Percentiles rank a stretch among this genome's conserved stretches.
Evolutionary conservation across 2,113 vertebrate genomes (phyloP).

Genomic region (Menidia beryllina): DNA sequence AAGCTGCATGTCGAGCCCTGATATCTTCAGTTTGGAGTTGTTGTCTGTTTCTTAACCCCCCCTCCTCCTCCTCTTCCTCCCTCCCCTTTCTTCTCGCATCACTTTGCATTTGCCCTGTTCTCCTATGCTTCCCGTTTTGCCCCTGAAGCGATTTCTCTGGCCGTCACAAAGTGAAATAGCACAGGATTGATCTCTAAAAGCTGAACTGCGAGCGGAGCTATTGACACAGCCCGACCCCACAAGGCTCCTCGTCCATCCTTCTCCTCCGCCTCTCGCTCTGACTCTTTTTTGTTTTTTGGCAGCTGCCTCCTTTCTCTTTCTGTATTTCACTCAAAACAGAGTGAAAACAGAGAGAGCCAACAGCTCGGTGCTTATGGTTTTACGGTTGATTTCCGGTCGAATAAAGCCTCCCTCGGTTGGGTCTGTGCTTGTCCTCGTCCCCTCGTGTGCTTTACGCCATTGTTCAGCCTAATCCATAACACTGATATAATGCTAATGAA

Average conservation of each 20-base stretch:
- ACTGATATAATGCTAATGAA: slow-evolving; percentile 70
- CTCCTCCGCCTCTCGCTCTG: slow-evolving; percentile 40
- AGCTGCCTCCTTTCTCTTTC: background rate
- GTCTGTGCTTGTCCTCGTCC: slow-evolving; percentile 26
- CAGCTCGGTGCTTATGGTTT: background rate
- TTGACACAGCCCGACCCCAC: slow-evolving; percentile 88
- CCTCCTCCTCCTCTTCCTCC: slow-evolving; percentile 7
- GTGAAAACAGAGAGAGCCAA: background rate
- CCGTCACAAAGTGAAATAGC: slow-evolving; percentile 93
- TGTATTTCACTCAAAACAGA: background rate
- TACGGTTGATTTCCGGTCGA: background rate
- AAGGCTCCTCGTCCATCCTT: slow-evolving; percentile 67
- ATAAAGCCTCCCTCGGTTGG: background rate
- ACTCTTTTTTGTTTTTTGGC: slow-evolving; percentile 35
- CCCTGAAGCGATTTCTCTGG: slow-evolving; percentile 90
- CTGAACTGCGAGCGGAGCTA: slow-evolving; percentile 87
- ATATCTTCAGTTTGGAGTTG: background rate
- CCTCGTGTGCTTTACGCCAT: slow-evolving; percentile 31
- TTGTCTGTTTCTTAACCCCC: slow-evolving; percentile 1
- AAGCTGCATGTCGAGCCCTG: background rate
- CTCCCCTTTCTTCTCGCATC: slow-evolving; percentile 22
- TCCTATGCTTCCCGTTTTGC: slow-evolving; percentile 4
- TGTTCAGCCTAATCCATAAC: slow-evolving; percentile 68
- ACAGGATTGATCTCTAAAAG: slow-evolving; percentile 96
- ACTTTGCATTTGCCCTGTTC: slow-evolving; percentile 1